Evolutionary conservation across 2,797 vertebrate genomes (phyloP).

Genomic region (Sarcoramphus papa): DNA sequence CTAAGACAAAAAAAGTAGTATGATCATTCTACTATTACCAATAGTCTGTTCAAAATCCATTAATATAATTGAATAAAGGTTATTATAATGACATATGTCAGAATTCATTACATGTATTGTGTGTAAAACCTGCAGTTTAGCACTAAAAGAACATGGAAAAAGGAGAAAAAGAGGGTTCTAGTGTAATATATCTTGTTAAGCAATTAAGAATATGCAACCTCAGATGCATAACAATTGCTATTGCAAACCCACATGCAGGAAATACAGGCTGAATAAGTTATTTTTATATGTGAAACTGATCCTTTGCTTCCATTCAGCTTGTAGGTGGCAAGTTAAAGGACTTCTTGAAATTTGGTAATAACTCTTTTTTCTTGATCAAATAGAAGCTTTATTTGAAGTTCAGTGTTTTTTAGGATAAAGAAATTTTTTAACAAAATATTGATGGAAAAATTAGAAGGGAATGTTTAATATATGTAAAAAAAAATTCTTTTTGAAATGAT

Average conservation of each 20-base stretch:
- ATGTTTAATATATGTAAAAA: neutral
- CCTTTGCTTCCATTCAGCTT: neutral
- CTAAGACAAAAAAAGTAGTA: neutral
- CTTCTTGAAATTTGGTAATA: neutral
- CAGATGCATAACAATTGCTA: neutral
- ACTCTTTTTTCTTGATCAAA: neutral
- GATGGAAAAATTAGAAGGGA: neutral
- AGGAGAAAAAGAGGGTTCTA: neutral
- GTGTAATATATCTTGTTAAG: neutral
- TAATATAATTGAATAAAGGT: neutral
- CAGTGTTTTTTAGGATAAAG: neutral
- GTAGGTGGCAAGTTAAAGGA: neutral
- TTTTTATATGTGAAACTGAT: neutral
- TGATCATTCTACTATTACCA: neutral
- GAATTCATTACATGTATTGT: neutral
- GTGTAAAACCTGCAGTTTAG: neutral
- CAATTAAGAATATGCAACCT: neutral
- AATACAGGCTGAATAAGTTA: neutral
- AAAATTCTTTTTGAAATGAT: neutral
- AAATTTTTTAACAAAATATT: neutral
- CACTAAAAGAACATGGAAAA: neutral
- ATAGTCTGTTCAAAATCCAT: neutral
- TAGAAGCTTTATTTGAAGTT: neutral
- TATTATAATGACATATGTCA: neutral
- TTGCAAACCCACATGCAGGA: neutral